Evolutionary conservation across 2,113 vertebrate species (phyloP), one percentile per base, ranked within the genome.

Genomic region (Paramormyrops kingsleyae): DNA sequence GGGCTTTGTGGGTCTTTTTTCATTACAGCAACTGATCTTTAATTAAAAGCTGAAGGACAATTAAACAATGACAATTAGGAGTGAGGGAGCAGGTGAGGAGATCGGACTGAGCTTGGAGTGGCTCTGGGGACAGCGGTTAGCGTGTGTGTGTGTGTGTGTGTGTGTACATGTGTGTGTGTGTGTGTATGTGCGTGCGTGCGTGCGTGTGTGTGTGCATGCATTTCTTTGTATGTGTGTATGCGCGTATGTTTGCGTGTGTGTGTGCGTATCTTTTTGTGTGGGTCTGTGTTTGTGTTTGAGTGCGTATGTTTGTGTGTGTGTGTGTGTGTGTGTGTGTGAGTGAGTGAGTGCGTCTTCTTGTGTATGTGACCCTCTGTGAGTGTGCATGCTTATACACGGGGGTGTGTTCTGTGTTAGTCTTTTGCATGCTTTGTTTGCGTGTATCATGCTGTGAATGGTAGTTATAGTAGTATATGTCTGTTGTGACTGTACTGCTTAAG

Each of bases 121-220:
- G 47, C 42, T 24, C 39, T 59, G 88, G 77, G 27, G 35, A 50
- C 31, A 49, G 24, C 0, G 9, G 27, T 42, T 77, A 31, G 62
- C 5, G 0, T 4, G 4, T 31, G 19, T 74, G 21, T 59, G 13
- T 50, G 47, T 87, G 8, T n/a, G 62, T 83, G 46, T 49, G 42
- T 87, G 13, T n/a, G n/a, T n/a, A n/a, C n/a, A n/a, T 7, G 15
- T 21, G 42, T 46, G 1, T 8, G 56, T 21, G 0, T 85, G 83
- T 50, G 44, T 50, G 92, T 90, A 3, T 3, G 13, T 31, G 50
- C 39, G 12, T 31, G 87, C 49, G 77, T 66, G 39, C 5, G 83
- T 47, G 83, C 3, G 12, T n/a, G n/a, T n/a, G 92, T 91, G 90
- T 90, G 93, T 93, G 92, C 92, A 0, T 49, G 93, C 90, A 4